Evolutionary conservation across 2,797 vertebrate genomes (phyloP), one percentile per base, ranked within the genome.

Genomic region (Pseudochirops corinnae): DNA sequence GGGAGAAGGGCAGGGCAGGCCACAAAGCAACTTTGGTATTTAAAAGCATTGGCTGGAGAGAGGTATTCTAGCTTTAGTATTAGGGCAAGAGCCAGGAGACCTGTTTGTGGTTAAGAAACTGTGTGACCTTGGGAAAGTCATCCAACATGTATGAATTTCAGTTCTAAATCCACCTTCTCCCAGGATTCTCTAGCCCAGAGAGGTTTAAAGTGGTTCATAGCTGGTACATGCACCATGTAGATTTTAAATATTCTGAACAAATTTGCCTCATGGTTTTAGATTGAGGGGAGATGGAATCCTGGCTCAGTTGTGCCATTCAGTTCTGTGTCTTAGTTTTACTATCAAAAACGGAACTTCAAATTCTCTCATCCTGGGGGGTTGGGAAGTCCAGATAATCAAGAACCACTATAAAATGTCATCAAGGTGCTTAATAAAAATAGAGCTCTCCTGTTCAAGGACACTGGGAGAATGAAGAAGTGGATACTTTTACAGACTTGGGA

Each of bases 321-420:
- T 93, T 96, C 96, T 91, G 24, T 56, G 67, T 53, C 50, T 55
- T 31, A 74, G 53, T 92, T 94, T 91, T 33, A 74, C 55, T 33
- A 93, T 55, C 29, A 94, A 60, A 95, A 91, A 94, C 3, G 92
- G 55, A 92, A 94, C 92, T 95, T 95, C 74, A 50, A 46, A 50
- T 26, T 82, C 18, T 87, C 24, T 95, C 94, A 92, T 90, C 9
- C 57, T 96, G 62, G 62, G 56, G 21, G 57, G 93, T 1, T 56
- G 62, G 57, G 93, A 93, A 95, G 39, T 93, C 50, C 95, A 96
- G 93, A 50, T 58, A 74, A 93, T 95, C 92, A 95, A 95, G 92
- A 95, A 97, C 93, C 93, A 74, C 53, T 92, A 94, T 56, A 87
- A 92, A 95, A 95, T 94, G 91, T 94, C 56, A 91, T 74, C 31